Evolutionary conservation across 37 sponge, comb jelly and placozoan genomes (phyloP).

Genomic region (Mnemiopsis leidyi): DNA sequence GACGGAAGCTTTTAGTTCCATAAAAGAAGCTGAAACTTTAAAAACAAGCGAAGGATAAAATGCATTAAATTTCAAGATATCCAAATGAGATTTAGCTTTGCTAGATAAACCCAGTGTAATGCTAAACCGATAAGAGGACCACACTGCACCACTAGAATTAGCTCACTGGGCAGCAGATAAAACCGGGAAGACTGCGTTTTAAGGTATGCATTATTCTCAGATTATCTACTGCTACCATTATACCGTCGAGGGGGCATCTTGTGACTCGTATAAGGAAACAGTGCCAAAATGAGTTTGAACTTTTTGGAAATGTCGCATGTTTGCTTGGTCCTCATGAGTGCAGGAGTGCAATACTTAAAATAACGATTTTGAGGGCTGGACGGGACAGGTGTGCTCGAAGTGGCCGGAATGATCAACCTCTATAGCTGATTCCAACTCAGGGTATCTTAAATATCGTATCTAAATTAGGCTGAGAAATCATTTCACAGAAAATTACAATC

Average conservation of each 20-base stretch:
- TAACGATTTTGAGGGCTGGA: too few species aligned
- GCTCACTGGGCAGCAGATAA: neutral
- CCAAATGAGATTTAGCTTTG: neutral
- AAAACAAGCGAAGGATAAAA: neutral
- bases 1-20: too few species aligned
- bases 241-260: neutral
- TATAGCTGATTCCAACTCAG: too few species aligned
- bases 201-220: neutral
- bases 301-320: too few species aligned
- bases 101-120: slow-evolving; percentile 25
- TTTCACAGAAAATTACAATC: too few species aligned
- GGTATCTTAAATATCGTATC: too few species aligned
- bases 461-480: too few species aligned
- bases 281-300: neutral
- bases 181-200: neutral
- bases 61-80: slow-evolving; percentile 30
- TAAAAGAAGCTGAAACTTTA: neutral
- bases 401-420: too few species aligned
- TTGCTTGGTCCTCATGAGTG: too few species aligned
- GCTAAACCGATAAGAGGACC: slow-evolving; percentile 16
- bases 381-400: too few species aligned
- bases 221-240: neutral
- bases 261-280: neutral
- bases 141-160: neutral
- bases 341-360: too few species aligned